Evolutionary conservation across 2,888 invertebrate species (phyloP).

Genomic region (Ennomos quercinarius): DNA sequence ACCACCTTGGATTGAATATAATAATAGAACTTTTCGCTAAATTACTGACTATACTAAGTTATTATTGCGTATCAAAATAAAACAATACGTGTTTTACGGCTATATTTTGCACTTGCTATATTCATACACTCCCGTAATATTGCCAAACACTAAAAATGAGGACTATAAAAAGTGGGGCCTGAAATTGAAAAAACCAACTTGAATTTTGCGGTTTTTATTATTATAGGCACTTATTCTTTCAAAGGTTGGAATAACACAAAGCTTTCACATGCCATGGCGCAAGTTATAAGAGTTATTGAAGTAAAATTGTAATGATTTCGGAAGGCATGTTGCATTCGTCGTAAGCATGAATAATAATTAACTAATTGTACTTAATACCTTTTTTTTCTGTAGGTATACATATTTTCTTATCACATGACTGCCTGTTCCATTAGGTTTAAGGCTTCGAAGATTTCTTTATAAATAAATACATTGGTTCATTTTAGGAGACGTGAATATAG

Average conservation of each 20-base stretch:
- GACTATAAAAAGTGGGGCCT: constrained; percentile 45
- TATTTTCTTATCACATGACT: too few species aligned
- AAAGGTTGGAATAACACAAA: constrained; percentile 49
- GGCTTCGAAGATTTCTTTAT: too few species aligned
- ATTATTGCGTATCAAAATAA: constrained; percentile 24
- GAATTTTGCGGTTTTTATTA: constrained; percentile 50
- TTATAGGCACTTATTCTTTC: constrained; percentile 51
- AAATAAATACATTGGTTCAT: too few species aligned
- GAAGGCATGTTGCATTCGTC: too few species aligned
- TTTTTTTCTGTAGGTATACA: too few species aligned
- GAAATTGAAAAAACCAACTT: constrained; percentile 53
- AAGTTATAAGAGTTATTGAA: constrained; percentile 27
- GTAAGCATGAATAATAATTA: too few species aligned
- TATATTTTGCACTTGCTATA: constrained; percentile 28
- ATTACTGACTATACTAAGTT: constrained; percentile 24
- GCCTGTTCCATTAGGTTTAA: too few species aligned
- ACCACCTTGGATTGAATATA: not conserved
- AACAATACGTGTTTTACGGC: constrained; percentile 23
- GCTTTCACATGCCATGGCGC: constrained; percentile 43
- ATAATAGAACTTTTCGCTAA: constrained; percentile 18
- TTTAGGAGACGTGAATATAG: too few species aligned
- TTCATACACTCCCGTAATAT: constrained; percentile 39
- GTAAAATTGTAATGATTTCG: too few species aligned
- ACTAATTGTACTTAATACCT: too few species aligned
- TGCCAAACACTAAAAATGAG: constrained; percentile 45